Evolutionary conservation across 2,113 vertebrate species (phyloP).

Genomic region (Megaleporinus macrocephalus): DNA sequence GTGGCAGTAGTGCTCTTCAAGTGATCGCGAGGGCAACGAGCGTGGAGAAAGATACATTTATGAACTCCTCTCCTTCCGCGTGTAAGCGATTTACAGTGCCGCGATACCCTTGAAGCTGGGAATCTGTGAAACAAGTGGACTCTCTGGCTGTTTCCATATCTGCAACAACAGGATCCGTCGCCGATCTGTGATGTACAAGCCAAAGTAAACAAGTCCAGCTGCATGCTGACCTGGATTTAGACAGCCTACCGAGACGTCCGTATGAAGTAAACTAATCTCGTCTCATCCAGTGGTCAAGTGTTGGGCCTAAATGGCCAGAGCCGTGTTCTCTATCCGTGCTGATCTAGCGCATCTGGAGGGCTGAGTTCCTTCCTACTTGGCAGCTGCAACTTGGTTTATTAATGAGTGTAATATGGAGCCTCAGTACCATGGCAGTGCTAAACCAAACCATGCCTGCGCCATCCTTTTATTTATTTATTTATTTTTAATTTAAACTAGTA

Average conservation of each 20-base stretch:
- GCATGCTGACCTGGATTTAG: background rate
- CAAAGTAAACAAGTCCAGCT: background rate
- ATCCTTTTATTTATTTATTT: too few species aligned
- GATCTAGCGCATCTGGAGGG: background rate
- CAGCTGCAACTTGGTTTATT: slow-evolving; percentile 9
- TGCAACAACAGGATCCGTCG: background rate
- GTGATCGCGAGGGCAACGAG: background rate
- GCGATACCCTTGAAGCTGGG: background rate
- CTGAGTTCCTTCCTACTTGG: background rate
- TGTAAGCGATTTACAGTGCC: background rate
- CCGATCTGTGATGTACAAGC: background rate
- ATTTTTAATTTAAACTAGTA: background rate
- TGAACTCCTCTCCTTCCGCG: background rate
- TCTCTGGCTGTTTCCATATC: background rate
- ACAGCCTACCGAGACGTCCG: background rate
- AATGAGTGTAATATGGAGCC: background rate
- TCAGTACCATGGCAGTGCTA: background rate
- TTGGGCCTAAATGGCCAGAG: background rate
- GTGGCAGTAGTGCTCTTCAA: background rate
- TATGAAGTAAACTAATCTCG: background rate
- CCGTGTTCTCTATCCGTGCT: background rate
- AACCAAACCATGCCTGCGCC: background rate
- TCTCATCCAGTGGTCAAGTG: background rate
- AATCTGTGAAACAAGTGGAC: background rate
- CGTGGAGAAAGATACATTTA: background rate